phyloP scores from a whole-genome alignment of 2,797 vertebrate genomes.

The Pempheris klunzingeri region DNA sequence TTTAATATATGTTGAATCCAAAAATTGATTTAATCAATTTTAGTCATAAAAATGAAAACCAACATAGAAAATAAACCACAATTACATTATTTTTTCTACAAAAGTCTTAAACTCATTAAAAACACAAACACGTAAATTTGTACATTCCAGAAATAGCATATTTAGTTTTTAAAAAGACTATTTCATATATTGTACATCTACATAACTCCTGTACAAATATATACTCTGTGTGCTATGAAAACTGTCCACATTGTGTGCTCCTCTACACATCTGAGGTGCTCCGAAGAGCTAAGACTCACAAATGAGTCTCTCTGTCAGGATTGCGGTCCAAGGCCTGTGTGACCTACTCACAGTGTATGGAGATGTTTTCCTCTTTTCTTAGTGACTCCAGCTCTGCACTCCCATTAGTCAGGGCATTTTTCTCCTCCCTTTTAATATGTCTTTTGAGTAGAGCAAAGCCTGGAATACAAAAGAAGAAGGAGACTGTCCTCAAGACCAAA shows the following conservation, averaged over 20 bases:
- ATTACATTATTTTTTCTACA: slow-evolving; percentile 48
- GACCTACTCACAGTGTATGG: slow-evolving; percentile 71
- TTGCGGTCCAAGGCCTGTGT: slow-evolving; percentile 66
- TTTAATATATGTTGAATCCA: background rate
- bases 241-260: slow-evolving; percentile 53
- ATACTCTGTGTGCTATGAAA: slow-evolving; percentile 68
- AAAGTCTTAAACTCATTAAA: slow-evolving; percentile 60
- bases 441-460: slow-evolving; percentile 79
- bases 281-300: slow-evolving; percentile 66
- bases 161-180: slow-evolving; percentile 59
- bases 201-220: slow-evolving; percentile 74
- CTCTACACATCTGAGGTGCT: slow-evolving; percentile 33
- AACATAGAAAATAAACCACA: slow-evolving; percentile 64
- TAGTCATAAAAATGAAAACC: slow-evolving; percentile 59
- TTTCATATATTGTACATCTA: slow-evolving; percentile 41
- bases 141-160: slow-evolving; percentile 67
- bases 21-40: slow-evolving; percentile 38
- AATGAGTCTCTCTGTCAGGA: slow-evolving; percentile 80
- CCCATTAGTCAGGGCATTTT: slow-evolving; percentile 65
- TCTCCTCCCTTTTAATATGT: slow-evolving; percentile 76
- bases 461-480: slow-evolving; percentile 83
- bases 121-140: slow-evolving; percentile 56
- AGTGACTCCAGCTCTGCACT: slow-evolving; percentile 79
- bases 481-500: slow-evolving; percentile 80
- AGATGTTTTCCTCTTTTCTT: slow-evolving; percentile 79